Evolutionary conservation across 35 echinoderm and acorn worm species (phyloP), one percentile per base, ranked within the genome.

Genomic region (Ophioderma brevispina): DNA sequence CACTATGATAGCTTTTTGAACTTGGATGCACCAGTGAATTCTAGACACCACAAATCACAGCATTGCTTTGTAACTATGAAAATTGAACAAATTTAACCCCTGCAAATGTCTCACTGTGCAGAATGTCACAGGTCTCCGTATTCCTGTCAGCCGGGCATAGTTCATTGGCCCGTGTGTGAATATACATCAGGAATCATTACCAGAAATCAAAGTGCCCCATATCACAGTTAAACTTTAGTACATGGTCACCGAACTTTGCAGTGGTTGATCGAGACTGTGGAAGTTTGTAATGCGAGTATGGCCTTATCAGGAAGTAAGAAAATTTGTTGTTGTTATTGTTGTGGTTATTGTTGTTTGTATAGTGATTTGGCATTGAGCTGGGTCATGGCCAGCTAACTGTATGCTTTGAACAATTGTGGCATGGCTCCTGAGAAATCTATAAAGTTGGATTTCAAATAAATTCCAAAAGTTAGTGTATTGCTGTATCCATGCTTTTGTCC

Each of bases 281-380:
- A 70, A 70, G 59, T 25, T 70, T 25, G 28, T 70, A 70, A 70
- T 70, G n/a, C 4, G 59, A 70, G n/a, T 25, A 25, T 70, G 2
- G 59, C 15, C 5, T 30, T 70, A 25, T 8, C 6, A 70, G 59
- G 59, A 70, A 70, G 59, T 70, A 8, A 25, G 17, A 3, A 70
- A 70, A 70, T 70, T 70, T 70, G 59, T 70, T 70, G 28, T 70
- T 70, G 59, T 70, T 70, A 70, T 70, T 70, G 59, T 70, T 70
- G 59, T 70, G 59, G 59, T 70, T 70, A 25, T 70, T 70, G 5
- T 70, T 70, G 28, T 70, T 70, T 70, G 59, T 70, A 13, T 25
- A 70, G 59, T 70, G 59, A 70, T 25, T 70, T 70, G 59, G 59
- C 59, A 70, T 70, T 70, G 59, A 70, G 17, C 28, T 70, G 23